These are phyloP conservation scores for Strix occidentalis DNA, from an alignment of 2,797 vertebrate species.

Conservation along the genomic window DNA sequence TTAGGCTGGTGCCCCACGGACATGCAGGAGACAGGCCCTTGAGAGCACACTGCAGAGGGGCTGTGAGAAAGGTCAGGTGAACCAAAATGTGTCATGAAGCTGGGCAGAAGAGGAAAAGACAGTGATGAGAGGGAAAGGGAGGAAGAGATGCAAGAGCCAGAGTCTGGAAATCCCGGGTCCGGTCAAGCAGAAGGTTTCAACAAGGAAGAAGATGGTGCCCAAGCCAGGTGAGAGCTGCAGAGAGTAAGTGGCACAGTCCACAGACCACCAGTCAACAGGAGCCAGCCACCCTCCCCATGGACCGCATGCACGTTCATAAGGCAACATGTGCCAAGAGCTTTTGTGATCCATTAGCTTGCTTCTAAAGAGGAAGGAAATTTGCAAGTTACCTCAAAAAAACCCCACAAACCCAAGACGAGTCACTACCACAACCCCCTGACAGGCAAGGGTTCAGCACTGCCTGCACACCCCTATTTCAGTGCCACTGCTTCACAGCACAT, in stretches of 20 bases:
- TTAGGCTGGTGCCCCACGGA: not conserved
- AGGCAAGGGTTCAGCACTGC: fast-evolving
- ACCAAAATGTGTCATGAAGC: fast-evolving
- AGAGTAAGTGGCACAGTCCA: not conserved
- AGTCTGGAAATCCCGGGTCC: not conserved
- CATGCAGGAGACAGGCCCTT: not conserved
- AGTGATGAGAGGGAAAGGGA: not conserved
- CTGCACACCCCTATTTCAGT: not conserved
- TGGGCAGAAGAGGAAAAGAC: not conserved
- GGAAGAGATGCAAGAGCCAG: not conserved
- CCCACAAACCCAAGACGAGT: not conserved
- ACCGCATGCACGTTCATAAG: fast-evolving
- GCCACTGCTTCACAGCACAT: not conserved
- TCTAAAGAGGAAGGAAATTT: not conserved
- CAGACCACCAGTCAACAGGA: not conserved
- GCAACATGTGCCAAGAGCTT: fast-evolving
- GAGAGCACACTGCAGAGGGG: not conserved
- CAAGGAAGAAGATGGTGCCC: not conserved
- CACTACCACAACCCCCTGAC: not conserved
- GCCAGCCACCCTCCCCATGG: fast-evolving
- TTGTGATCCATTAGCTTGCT: not conserved
- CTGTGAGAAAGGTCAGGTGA: not conserved
- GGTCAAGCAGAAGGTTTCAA: not conserved
- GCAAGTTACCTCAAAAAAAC: not conserved
- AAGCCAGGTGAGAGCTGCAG: not conserved